These are phyloP conservation scores for Zoanthus sociatus DNA, from an alignment of 92 coral and sea anemone genomes.

Conservation along the genomic window DNA sequence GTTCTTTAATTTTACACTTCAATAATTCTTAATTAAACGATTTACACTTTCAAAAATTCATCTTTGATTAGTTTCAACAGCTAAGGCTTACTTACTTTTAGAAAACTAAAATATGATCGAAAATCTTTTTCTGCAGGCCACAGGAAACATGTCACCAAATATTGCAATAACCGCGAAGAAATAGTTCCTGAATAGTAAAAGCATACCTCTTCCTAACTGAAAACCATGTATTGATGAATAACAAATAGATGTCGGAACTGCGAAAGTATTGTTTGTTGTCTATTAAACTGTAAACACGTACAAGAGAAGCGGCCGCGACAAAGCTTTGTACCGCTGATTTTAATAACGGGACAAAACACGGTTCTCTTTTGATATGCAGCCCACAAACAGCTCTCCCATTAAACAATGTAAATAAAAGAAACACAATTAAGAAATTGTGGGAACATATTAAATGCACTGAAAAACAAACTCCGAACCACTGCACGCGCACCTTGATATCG, in stretches of 20 bases:
- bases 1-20: constrained; percentile 60
- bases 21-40: constrained; percentile 53
- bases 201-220: constrained; percentile 6
- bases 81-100: neutral
- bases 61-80: neutral
- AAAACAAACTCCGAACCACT: constrained; percentile 36
- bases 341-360: constrained; percentile 49
- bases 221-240: constrained; percentile 3
- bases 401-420: constrained; percentile 73
- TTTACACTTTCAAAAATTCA: constrained; percentile 24
- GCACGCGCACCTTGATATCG: constrained; percentile 25
- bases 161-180: neutral
- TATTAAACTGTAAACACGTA: constrained; percentile 44
- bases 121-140: neutral
- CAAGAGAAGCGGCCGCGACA: constrained; percentile 47
- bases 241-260: constrained; percentile 33
- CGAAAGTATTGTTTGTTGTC: constrained; percentile 31
- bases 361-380: constrained; percentile 47
- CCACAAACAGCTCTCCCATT: constrained; percentile 65
- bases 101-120: neutral
- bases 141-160: neutral
- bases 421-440: constrained; percentile 63
- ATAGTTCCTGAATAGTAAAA: neutral
- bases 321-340: constrained; percentile 42
- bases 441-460: constrained; percentile 29